These are phyloP conservation scores for Amphipoea lucens DNA, from an alignment of 2,888 invertebrate species.

Conservation along the genomic window DNA sequence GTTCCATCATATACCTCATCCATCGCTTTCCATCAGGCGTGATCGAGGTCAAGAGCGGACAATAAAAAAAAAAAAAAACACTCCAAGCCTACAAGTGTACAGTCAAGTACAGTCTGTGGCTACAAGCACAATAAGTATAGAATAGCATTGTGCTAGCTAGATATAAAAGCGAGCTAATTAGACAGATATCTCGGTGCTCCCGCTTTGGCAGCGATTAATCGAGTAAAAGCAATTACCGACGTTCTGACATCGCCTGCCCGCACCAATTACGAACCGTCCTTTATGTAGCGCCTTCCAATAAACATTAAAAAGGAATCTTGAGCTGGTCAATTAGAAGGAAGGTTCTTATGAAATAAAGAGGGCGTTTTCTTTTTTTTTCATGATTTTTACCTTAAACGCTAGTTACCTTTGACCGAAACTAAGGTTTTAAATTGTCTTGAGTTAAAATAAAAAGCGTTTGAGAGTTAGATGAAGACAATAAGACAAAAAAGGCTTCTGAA, in stretches of 20 bases:
- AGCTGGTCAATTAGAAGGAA: constrained; percentile 13
- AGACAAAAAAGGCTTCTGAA: not conserved
- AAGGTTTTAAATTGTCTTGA: not conserved
- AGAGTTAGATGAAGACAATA: not conserved
- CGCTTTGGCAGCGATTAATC: constrained; percentile 63
- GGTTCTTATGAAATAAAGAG: constrained; percentile 4
- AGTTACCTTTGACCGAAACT: no score
- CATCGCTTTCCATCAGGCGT: no score
- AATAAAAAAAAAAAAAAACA: no score
- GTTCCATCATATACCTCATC: no score
- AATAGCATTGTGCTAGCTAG: not conserved
- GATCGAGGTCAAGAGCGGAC: no score
- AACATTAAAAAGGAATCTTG: constrained; percentile 37
- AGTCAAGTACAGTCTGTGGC: no score
- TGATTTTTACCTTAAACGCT: not conserved
- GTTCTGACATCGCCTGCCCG: constrained; percentile 62
- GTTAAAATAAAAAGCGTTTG: not conserved
- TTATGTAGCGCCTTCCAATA: constrained; percentile 47
- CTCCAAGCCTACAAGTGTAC: no score
- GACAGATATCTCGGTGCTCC: constrained; percentile 17
- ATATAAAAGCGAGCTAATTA: constrained; percentile 7
- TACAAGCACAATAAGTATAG: not conserved
- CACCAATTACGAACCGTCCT: constrained; percentile 53
- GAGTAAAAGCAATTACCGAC: constrained; percentile 71
- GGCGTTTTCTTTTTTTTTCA: not conserved